These are phyloP conservation scores for Scotopteryx bipunctaria DNA, from an alignment of 2,888 invertebrate species.

Conservation along the genomic window DNA sequence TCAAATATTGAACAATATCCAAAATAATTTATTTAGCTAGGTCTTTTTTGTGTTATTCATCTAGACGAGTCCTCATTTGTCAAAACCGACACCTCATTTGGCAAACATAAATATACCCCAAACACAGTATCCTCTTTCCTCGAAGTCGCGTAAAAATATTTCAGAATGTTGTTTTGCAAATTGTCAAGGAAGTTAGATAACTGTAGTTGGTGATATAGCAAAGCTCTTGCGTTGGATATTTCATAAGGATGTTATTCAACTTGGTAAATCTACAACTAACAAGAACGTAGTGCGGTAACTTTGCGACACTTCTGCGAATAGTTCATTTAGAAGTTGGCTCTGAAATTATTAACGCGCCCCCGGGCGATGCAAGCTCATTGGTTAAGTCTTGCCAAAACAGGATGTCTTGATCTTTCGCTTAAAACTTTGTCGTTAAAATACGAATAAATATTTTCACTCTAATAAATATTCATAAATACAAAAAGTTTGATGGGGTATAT, in stretches of 20 bases:
- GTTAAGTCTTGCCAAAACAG: constrained; percentile 28
- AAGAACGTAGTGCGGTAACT: constrained; percentile 39
- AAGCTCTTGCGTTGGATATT: constrained; percentile 26
- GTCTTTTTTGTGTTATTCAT: too few species aligned
- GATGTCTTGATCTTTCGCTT: constrained; percentile 14
- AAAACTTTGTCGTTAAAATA: constrained; percentile 16
- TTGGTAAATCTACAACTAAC: constrained; percentile 39
- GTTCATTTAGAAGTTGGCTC: constrained; percentile 40
- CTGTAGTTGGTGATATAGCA: constrained; percentile 21
- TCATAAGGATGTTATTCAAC: constrained; percentile 33
- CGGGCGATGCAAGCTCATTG: constrained; percentile 33
- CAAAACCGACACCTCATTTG: too few species aligned
- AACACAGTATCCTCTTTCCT: too few species aligned
- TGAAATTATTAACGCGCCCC: constrained; percentile 41
- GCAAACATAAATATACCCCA: too few species aligned
- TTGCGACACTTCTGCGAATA: constrained; percentile 42
- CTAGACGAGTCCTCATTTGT: too few species aligned
- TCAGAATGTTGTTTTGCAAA: constrained; percentile 20
- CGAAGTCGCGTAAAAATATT: too few species aligned
- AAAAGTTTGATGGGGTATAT: constrained; percentile 64
- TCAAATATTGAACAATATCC: too few species aligned
- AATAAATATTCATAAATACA: constrained; percentile 62
- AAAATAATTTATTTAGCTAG: too few species aligned
- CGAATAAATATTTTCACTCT: constrained; percentile 23
- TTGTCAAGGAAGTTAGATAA: constrained; percentile 21